Conservation (phyloP, 2,797 vertebrate species). For the Fratercula arctica region DNA sequence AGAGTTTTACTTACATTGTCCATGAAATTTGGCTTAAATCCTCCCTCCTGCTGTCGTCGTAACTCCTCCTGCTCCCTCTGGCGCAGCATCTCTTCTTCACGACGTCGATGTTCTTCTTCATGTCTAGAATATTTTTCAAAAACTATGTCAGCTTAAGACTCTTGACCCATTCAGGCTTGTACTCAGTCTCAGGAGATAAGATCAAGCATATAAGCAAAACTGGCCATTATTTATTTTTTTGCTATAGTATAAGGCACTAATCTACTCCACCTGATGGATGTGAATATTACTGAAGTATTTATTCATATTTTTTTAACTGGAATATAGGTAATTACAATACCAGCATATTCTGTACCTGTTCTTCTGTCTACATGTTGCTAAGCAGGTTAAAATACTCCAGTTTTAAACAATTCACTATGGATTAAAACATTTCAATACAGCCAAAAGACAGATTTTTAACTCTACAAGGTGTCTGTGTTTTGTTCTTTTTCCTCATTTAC, state of each 20-base stretch:
- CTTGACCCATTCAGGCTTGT: neutral
- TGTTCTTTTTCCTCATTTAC: neutral
- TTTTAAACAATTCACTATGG: neutral
- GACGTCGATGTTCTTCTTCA: conserved; percentile 91
- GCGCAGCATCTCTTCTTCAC: conserved; percentile 92
- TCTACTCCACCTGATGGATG: neutral
- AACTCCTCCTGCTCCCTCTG: conserved; percentile 92
- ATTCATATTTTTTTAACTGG: neutral
- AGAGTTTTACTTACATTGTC: conserved; percentile 88
- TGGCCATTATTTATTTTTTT: neutral
- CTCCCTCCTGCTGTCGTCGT: conserved; percentile 87
- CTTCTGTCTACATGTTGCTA: neutral
- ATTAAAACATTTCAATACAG: neutral
- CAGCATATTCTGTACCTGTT: neutral
- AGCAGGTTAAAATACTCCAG: neutral
- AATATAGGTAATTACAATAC: neutral
- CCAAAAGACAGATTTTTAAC: neutral
- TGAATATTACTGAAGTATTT: neutral
- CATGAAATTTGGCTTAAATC: conserved; percentile 91
- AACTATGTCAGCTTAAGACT: neutral
- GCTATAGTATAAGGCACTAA: neutral
- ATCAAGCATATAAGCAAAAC: neutral
- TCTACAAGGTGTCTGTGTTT: neutral
- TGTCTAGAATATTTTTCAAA: conserved; percentile 78
- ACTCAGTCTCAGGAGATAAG: neutral